phyloP scores from a whole-genome alignment of 2,113 vertebrate genomes.

The Pampusana beccarii region DNA sequence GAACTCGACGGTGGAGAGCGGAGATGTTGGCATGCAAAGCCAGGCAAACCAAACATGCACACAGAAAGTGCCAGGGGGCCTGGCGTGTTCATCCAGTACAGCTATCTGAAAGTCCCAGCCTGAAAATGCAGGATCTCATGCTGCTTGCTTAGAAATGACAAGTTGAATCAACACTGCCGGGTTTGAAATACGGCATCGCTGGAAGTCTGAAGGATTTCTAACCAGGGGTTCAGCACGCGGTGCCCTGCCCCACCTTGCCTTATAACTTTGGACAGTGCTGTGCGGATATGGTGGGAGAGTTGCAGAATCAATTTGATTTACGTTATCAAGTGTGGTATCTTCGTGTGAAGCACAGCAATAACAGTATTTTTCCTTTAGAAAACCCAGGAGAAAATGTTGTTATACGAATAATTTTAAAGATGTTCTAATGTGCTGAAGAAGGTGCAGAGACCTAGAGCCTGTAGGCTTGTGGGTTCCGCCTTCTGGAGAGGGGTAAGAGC shows the following conservation, averaged over 20 bases:
- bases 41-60: neutral
- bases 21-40: neutral
- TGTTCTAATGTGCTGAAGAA: neutral
- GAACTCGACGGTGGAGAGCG: neutral
- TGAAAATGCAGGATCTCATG: neutral
- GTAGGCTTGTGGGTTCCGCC: neutral
- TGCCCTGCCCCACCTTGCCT: neutral
- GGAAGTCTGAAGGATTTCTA: neutral
- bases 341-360: neutral
- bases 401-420: neutral
- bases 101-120: neutral
- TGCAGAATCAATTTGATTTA: rapidly evolving
- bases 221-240: neutral
- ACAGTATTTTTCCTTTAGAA: neutral
- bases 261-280: neutral
- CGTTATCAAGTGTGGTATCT: rapidly evolving
- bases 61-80: neutral
- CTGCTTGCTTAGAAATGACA: neutral
- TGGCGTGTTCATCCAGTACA: neutral
- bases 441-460: neutral
- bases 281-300: neutral
- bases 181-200: neutral
- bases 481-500: neutral
- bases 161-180: neutral
- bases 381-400: neutral